Conservation (phyloP, 2,888 invertebrate species). For the Sipha maydis region DNA sequence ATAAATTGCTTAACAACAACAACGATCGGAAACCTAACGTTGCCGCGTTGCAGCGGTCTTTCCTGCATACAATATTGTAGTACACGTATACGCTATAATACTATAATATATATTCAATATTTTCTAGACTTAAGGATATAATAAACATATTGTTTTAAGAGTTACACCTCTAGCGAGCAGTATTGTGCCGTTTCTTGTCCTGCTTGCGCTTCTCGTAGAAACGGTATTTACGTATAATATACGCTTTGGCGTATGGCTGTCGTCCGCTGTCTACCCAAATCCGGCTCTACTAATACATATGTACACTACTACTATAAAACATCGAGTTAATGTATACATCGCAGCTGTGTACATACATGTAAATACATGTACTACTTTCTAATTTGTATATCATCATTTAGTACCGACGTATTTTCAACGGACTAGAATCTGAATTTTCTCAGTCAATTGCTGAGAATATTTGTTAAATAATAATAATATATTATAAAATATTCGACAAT, state of each 20-base stretch:
- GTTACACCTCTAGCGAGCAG: background rate
- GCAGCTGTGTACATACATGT: too few relatives aligned
- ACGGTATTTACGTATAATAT: background rate
- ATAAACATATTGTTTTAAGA: background rate
- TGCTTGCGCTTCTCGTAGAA: background rate
- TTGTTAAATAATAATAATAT: too few relatives aligned
- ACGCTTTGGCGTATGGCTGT: background rate
- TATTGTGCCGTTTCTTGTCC: background rate
- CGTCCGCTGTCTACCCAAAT: conserved; percentile 9
- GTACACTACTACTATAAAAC: background rate
- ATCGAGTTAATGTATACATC: too few relatives aligned
- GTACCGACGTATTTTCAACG: too few relatives aligned
- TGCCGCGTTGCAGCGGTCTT: background rate
- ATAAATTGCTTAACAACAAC: background rate
- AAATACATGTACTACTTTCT: too few relatives aligned
- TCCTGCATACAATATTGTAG: background rate
- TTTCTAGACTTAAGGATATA: background rate
- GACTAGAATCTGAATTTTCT: too few relatives aligned
- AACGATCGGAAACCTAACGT: background rate
- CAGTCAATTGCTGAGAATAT: too few relatives aligned
- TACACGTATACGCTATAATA: too few relatives aligned
- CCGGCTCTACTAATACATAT: background rate
- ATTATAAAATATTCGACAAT: too few relatives aligned
- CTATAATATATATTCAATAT: background rate
- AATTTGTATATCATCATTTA: too few relatives aligned